A percentile compares a stretch with the other conserved stretches of the same genome.
Conservation (phyloP, 2,113 vertebrate species). For the Heptranchias perlo region DNA sequence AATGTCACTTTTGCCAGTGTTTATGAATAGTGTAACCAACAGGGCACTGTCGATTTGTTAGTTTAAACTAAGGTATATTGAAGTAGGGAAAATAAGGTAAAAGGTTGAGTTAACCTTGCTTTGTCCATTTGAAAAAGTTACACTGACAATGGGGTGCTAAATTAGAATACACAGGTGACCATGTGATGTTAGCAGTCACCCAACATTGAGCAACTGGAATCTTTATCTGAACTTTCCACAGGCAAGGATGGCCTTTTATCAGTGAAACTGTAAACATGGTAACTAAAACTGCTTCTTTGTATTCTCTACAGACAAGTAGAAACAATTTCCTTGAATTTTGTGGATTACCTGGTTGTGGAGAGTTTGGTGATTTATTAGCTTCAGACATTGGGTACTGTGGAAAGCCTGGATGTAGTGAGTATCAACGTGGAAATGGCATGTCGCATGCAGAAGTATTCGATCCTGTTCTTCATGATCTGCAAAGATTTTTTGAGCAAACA, state of each 20-base stretch:
- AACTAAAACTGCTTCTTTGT: not conserved
- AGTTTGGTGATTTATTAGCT: not conserved
- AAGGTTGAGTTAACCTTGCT: too few species aligned
- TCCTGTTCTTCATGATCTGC: not conserved
- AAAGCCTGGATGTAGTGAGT: conserved; percentile 2
- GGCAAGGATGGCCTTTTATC: not conserved
- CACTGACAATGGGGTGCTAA: too few species aligned
- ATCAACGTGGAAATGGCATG: not conserved
- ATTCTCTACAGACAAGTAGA: not conserved
- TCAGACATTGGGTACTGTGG: conserved; percentile 20
- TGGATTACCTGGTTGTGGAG: not conserved
- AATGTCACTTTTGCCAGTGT: too few species aligned
- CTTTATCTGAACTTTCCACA: not conserved
- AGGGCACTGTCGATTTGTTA: too few species aligned
- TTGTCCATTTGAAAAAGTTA: too few species aligned
- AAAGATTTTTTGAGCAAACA: not conserved
- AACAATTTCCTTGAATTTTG: not conserved
- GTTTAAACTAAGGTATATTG: too few species aligned
- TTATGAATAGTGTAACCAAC: too few species aligned
- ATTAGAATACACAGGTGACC: too few species aligned
- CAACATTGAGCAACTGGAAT: not conserved
- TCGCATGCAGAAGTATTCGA: not conserved
- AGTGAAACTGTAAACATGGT: not conserved
- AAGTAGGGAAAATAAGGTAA: too few species aligned
- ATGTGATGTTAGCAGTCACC: not conserved